Conservation (phyloP, 2,113 vertebrate genomes). For the Eubucco bourcierii region DNA sequence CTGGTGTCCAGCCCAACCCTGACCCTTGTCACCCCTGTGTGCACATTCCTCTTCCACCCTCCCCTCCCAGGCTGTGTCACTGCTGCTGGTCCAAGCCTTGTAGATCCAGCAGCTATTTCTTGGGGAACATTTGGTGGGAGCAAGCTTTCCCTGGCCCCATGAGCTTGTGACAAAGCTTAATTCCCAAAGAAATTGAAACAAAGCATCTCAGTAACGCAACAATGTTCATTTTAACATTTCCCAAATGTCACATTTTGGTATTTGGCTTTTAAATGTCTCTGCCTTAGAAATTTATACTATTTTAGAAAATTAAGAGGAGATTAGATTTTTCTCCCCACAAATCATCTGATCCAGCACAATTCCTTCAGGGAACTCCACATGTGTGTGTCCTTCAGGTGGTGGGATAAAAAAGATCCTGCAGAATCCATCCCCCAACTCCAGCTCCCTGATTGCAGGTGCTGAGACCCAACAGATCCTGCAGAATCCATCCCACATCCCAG, state of each 20-base stretch:
- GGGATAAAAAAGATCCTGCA: not conserved
- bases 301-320: not conserved
- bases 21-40: too few species aligned
- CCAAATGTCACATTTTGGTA: slow-evolving; percentile 62
- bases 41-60: too few species aligned
- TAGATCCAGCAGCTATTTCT: not conserved
- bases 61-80: not conserved
- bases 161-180: not conserved
- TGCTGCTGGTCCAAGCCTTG: fast-evolving
- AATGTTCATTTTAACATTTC: slow-evolving; percentile 40
- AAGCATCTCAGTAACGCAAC: not conserved
- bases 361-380: fast-evolving
- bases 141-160: fast-evolving
- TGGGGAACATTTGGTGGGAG: not conserved
- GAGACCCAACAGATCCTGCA: too few species aligned
- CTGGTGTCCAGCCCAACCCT: too few species aligned
- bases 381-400: fast-evolving
- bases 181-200: slow-evolving; percentile 18
- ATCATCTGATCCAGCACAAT: fast-evolving
- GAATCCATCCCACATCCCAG: too few species aligned
- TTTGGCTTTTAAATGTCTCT: slow-evolving; percentile 27
- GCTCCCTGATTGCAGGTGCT: too few species aligned
- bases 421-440: too few species aligned
- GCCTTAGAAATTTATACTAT: slow-evolving; percentile 14
- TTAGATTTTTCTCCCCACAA: not conserved